phyloP scores from a whole-genome alignment of 1,140 invertebrate genomes.

The Varroa destructor region DNA sequence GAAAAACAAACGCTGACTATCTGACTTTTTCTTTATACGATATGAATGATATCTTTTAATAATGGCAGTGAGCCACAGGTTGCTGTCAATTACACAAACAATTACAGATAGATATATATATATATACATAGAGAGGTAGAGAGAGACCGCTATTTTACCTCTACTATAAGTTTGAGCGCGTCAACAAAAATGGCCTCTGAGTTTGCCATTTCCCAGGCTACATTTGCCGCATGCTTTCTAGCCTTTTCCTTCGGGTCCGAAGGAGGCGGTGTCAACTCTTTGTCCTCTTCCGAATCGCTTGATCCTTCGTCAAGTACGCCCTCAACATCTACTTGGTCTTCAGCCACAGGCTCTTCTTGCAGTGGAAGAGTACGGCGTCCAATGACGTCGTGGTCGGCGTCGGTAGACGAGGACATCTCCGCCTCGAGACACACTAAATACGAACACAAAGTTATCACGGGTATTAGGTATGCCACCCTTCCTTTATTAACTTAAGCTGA shows the following conservation, averaged over 20 bases:
- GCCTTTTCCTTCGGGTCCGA: conserved; percentile 3
- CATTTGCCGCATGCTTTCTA: conserved; percentile 35
- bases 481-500: too few species aligned
- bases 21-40: too few species aligned
- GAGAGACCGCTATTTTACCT: conserved; percentile 40
- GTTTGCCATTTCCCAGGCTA: conserved; percentile 54
- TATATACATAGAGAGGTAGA: neutral
- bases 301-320: neutral
- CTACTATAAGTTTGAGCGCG: conserved; percentile 53
- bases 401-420: conserved; percentile 23
- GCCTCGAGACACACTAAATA: conserved; percentile 22
- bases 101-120: neutral
- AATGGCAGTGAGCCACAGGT: too few species aligned
- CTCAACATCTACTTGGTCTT: neutral
- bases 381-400: neutral
- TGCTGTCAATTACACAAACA: too few species aligned
- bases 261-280: conserved; percentile 1
- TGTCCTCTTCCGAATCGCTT: conserved; percentile 25
- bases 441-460: neutral
- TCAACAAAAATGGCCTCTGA: conserved; percentile 58
- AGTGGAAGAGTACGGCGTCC: neutral
- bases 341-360: neutral
- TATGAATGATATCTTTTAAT: too few species aligned
- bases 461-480: too few species aligned
- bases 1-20: neutral